Evolutionary conservation across 2,888 invertebrate genomes (phyloP).

Genomic region (Dermolepida albohirtum): DNA sequence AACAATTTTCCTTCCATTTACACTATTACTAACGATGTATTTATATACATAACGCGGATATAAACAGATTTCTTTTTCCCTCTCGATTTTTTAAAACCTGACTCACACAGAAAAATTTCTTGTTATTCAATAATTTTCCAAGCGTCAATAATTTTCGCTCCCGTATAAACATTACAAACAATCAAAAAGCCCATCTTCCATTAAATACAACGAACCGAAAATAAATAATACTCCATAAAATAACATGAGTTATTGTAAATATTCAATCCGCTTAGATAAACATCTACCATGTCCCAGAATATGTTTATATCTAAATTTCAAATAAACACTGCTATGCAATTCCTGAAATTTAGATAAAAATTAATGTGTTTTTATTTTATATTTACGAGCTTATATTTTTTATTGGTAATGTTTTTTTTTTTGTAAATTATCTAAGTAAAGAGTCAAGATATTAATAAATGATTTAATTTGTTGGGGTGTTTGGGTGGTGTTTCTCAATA

Average conservation of each 20-base stretch:
- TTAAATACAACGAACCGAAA: conserved; percentile 21
- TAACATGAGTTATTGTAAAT: conserved; percentile 40
- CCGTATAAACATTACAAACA: conserved; percentile 29
- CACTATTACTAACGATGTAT: too few species aligned
- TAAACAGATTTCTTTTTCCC: too few species aligned
- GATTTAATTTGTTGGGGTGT: too few species aligned
- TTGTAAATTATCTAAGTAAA: too few species aligned
- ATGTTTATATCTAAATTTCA: conserved; percentile 30
- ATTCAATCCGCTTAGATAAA: conserved; percentile 35
- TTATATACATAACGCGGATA: too few species aligned
- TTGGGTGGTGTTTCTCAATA: too few species aligned
- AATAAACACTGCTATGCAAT: conserved; percentile 31
- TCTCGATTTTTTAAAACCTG: not conserved
- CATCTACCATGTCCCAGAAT: conserved; percentile 22
- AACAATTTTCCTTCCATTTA: too few species aligned
- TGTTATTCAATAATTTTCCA: conserved; percentile 14
- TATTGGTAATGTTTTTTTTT: not conserved
- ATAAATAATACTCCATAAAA: conserved; percentile 38
- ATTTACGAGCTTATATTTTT: not conserved
- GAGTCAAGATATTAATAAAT: too few species aligned
- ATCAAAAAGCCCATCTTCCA: conserved; percentile 25
- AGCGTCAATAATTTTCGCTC: conserved; percentile 12
- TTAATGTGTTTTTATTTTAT: conserved; percentile 15
- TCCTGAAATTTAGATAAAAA: conserved; percentile 34
- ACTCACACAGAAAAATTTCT: conserved; percentile 4